Conservation (phyloP, 1,140 invertebrate species). For the Magallana ariakensis region DNA sequence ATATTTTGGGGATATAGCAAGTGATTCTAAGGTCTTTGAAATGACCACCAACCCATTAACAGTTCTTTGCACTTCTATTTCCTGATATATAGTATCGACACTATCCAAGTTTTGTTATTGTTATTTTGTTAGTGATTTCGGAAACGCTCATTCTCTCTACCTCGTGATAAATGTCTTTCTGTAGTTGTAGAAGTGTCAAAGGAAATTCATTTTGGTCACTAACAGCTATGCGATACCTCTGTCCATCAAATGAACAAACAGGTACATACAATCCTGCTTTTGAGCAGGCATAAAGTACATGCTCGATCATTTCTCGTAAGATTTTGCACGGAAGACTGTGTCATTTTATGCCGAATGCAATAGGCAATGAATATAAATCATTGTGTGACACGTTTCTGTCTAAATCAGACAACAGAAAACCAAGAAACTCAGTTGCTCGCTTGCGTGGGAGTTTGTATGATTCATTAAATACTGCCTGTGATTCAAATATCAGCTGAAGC, state of each 20-base stretch:
- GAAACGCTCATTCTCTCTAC: background rate
- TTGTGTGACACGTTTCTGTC: constrained; percentile 18
- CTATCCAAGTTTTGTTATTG: background rate
- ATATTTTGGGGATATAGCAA: background rate
- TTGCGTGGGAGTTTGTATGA: constrained; percentile 38
- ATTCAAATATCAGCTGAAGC: background rate
- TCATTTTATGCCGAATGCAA: constrained; percentile 43
- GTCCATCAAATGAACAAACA: constrained; percentile 54
- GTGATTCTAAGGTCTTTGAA: background rate
- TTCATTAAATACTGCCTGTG: background rate
- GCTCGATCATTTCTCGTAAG: constrained; percentile 27
- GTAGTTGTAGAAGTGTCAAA: constrained; percentile 46
- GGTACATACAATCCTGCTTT: constrained; percentile 47
- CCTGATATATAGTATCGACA: background rate
- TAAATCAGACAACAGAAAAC: constrained; percentile 50
- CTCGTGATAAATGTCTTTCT: constrained; percentile 49
- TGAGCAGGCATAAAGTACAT: constrained; percentile 31
- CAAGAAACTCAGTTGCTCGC: constrained; percentile 52
- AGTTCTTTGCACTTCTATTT: background rate
- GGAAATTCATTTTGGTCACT: constrained; percentile 10
- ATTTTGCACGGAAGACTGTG: constrained; percentile 25
- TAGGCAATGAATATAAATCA: constrained; percentile 30
- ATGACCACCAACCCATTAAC: background rate
- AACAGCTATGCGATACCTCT: constrained; percentile 44
- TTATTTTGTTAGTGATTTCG: background rate